phyloP scores from a whole-genome alignment of 2,113 vertebrate genomes.

The Emydura subglobosa region DNA sequence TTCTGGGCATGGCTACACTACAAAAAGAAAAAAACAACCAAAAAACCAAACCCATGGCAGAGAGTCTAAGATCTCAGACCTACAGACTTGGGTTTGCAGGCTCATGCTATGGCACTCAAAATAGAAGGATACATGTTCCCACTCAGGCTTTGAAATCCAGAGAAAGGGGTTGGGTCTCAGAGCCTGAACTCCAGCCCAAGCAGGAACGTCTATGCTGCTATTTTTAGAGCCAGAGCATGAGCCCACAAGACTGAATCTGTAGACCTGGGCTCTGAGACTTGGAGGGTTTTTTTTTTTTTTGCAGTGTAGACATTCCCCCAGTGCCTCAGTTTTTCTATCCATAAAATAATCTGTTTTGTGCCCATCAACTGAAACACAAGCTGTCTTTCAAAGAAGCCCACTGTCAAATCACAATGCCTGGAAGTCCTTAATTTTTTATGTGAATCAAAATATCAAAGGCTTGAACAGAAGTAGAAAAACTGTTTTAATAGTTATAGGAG shows the following conservation, averaged over 20 bases:
- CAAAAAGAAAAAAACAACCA: background rate
- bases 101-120: background rate
- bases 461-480: background rate
- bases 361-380: constrained; percentile 29
- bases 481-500: background rate
- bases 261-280: background rate
- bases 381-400: background rate
- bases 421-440: background rate
- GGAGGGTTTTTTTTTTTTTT: background rate
- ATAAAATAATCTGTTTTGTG: background rate
- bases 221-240: background rate
- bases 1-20: background rate
- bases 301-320: background rate
- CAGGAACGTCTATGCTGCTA: background rate
- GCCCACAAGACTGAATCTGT: background rate
- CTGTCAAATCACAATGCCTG: constrained; percentile 20
- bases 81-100: background rate
- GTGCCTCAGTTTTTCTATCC: background rate
- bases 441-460: background rate
- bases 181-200: background rate
- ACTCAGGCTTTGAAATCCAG: background rate
- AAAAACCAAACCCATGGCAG: background rate
- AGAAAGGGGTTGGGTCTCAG: background rate
- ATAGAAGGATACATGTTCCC: background rate
- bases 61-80: background rate